Evolutionary conservation across 1,140 invertebrate species (phyloP).

Genomic region (Solenopsis fugax): DNA sequence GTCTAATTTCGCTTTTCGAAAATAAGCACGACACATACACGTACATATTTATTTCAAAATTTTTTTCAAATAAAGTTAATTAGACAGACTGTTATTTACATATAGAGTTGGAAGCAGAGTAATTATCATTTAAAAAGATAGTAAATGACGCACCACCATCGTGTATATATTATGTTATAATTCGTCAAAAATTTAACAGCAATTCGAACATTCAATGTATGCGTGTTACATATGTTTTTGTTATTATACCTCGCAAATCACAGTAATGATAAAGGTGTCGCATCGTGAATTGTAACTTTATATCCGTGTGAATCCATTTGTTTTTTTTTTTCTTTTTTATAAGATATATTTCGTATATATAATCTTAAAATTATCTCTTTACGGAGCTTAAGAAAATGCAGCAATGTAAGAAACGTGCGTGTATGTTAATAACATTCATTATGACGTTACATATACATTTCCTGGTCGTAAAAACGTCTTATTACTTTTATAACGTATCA

Average conservation of each 20-base stretch:
- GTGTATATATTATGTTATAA: conserved; percentile 51
- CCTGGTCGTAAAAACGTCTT: conserved; percentile 27
- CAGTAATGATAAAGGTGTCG: conserved; percentile 39
- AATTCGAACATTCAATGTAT: conserved; percentile 58
- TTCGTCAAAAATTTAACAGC: conserved; percentile 59
- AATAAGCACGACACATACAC: background rate
- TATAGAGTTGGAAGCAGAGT: conserved; percentile 36
- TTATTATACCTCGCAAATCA: conserved; percentile 40
- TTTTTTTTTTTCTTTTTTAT: conserved; percentile 7
- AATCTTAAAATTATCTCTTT: conserved; percentile 51
- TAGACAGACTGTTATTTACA: conserved; percentile 48
- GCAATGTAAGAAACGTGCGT: conserved; percentile 44
- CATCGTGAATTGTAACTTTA: conserved; percentile 30
- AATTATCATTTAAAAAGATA: conserved; percentile 46
- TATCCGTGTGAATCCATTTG: background rate
- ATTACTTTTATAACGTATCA: conserved; percentile 1
- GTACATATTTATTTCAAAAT: conserved; percentile 1
- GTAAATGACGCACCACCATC: conserved; percentile 22
- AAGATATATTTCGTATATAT: conserved; percentile 32
- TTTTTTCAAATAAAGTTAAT: background rate
- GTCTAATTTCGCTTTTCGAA: background rate
- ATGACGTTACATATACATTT: background rate
- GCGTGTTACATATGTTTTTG: conserved; percentile 21
- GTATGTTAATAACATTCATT: conserved; percentile 36
- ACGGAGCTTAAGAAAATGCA: conserved; percentile 34